A percentile compares a stretch with the other conserved stretches of the same genome.
Conservation (phyloP, 2,888 invertebrate species). For the Drosophila basisetae region DNA sequence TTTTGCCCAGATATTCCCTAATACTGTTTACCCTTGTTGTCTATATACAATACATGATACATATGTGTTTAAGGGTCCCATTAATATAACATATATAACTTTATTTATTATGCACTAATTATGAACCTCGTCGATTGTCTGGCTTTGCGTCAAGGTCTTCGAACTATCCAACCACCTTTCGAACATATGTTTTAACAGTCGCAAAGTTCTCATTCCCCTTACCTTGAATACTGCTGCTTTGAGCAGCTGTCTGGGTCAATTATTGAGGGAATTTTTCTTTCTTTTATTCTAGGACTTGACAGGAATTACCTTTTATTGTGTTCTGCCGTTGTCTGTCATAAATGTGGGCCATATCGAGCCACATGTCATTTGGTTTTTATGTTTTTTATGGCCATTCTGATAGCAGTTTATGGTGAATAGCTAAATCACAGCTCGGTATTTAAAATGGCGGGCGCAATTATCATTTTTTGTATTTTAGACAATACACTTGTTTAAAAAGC, state of each 20-base stretch:
- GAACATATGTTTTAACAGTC: conserved; percentile 22
- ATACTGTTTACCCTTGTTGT: conserved; percentile 17
- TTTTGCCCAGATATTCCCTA: conserved; percentile 28
- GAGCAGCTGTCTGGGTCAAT: conserved; percentile 30
- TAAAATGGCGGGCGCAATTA: not conserved
- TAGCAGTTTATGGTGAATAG: conserved; percentile 50
- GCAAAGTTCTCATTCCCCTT: conserved; percentile 23
- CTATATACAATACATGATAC: conserved; percentile 3
- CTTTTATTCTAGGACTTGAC: conserved; percentile 7
- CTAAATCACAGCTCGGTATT: conserved; percentile 2
- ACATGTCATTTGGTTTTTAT: conserved; percentile 65
- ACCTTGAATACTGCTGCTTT: conserved; percentile 24
- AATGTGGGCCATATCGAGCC: conserved; percentile 56
- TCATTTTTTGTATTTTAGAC: conserved; percentile 1
- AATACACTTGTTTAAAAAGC: not conserved
- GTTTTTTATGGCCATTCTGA: conserved; percentile 52
- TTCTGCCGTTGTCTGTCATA: conserved; percentile 26
- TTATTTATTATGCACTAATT: conserved; percentile 76
- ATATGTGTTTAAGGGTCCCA: conserved; percentile 33
- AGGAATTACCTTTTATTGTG: conserved; percentile 14
- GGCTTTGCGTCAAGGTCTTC: conserved; percentile 24
- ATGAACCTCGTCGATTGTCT: conserved; percentile 44
- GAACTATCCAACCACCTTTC: conserved; percentile 7
- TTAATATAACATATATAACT: conserved; percentile 45
- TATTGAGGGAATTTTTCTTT: conserved; percentile 13